These are phyloP conservation scores for Cryptus armator DNA, from an alignment of 2,888 invertebrate species.

Conservation along the genomic window DNA sequence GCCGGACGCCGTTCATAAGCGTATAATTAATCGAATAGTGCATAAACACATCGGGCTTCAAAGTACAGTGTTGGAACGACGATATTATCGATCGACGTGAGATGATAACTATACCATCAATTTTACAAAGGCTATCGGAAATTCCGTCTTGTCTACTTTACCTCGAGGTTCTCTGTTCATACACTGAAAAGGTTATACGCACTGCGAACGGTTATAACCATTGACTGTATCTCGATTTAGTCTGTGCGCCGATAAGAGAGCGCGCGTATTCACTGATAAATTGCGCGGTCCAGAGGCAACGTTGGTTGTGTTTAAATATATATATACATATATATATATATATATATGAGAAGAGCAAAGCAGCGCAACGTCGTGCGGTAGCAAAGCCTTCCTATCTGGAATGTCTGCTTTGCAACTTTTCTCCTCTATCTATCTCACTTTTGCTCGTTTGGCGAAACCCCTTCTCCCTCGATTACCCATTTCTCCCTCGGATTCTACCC, in stretches of 20 bases:
- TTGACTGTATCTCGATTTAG: conserved; percentile 44
- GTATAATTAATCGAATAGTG: conserved; percentile 53
- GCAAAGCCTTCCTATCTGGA: conserved; percentile 40
- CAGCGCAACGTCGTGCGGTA: not conserved
- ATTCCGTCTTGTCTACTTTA: conserved; percentile 48
- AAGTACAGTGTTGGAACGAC: conserved; percentile 23
- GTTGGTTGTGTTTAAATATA: not conserved
- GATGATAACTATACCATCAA: conserved; percentile 50
- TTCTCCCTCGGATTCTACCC: conserved; percentile 56
- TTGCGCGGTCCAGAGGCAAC: conserved; percentile 44
- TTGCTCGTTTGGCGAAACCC: conserved; percentile 51
- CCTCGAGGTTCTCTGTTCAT: not conserved
- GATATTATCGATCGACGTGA: conserved; percentile 52
- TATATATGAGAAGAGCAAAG: not conserved
- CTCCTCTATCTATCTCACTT: conserved; percentile 66
- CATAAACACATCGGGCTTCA: conserved; percentile 56
- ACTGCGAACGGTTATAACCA: conserved; percentile 1
- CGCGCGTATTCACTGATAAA: conserved; percentile 55
- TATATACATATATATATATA: too few species aligned
- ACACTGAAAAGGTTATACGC: not conserved
- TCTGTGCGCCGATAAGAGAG: conserved; percentile 54
- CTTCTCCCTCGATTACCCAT: conserved; percentile 64
- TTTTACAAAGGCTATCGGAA: conserved; percentile 44
- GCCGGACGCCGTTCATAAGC: conserved; percentile 11
- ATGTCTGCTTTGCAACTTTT: conserved; percentile 67